Evolutionary conservation across 2,888 invertebrate species (phyloP), one percentile per base, ranked within the genome.

Genomic region (Tipula vernalis): DNA sequence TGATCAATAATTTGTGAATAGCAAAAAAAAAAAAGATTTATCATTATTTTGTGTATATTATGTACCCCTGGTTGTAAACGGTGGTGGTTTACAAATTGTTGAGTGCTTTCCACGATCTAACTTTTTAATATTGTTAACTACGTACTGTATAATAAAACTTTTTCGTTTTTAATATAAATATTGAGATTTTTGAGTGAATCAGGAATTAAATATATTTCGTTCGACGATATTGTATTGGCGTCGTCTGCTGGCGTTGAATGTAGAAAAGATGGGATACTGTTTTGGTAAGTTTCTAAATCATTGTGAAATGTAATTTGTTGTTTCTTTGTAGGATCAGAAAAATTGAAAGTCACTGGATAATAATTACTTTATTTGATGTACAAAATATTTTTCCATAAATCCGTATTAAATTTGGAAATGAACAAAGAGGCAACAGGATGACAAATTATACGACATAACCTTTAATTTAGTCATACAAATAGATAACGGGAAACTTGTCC

Each of bases 231-330:
- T 71, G 71, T 71, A 71, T 71, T 71, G 71, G 71, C 71, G 71
- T 71, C 71, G 71, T 28, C 71, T 71, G 2, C 13, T 71, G 28
- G 71, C 71, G 10, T 71, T 71, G 71, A 71, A 71, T 71, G 71
- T 71, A 71, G 71, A 71, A 71, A 71, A 71, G 71, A 71, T 71
- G 71, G 71, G 71, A 71, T 71, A 71, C 71, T 71, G 71, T 71
- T 71, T 28, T 28, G 71, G 71, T 71, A 71, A 71, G 71, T 71
- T 51, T 0, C 0, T 3, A 51, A 51, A 51, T 4, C n/a, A 51
- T n/a, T 18, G 10, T 57, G 28, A 28, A 1, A 57, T 12, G 4
- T 71, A 71, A 51, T 51, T 1, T 51, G 51, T 71, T 71, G 10
- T 71, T 71, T 71, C 71, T 71, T 71, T 71, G 71, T 71, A 71